Percentiles rank a stretch among this genome's conserved stretches.
These are phyloP conservation scores for Brachylomia viminalis DNA, from an alignment of 2,888 invertebrate genomes.

Conservation along the genomic window DNA sequence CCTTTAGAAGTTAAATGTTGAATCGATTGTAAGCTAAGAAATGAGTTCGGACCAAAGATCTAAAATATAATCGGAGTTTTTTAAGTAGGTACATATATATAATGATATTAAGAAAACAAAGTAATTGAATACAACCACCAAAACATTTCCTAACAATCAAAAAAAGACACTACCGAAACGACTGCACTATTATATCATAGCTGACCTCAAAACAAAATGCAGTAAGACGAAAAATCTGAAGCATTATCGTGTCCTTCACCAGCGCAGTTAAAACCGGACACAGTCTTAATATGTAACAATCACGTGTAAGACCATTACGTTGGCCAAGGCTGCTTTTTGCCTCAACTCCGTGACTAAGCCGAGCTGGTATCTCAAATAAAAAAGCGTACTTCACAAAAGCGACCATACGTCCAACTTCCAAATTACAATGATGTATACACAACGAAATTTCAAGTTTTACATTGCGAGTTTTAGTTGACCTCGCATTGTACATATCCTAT, in stretches of 20 bases:
- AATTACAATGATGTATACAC: conserved; percentile 52
- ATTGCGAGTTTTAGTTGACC: too few species aligned
- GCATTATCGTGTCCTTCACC: conserved; percentile 49
- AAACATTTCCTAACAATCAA: neutral
- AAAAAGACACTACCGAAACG: neutral
- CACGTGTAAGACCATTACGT: conserved; percentile 80
- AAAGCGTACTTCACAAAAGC: conserved; percentile 58
- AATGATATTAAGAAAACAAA: too few species aligned
- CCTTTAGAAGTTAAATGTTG: neutral
- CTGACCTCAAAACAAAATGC: conserved; percentile 15
- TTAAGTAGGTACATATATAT: too few species aligned
- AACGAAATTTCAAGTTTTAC: too few species aligned
- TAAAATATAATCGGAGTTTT: neutral
- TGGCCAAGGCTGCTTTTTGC: conserved; percentile 87
- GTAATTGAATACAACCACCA: too few species aligned
- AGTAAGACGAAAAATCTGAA: conserved; percentile 35
- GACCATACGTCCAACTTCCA: conserved; percentile 50
- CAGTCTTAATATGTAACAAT: conserved; percentile 78
- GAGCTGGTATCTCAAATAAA: conserved; percentile 49
- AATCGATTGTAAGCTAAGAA: neutral
- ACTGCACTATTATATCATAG: neutral
- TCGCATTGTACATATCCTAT: too few species aligned
- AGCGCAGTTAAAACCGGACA: conserved; percentile 72
- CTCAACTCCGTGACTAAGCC: conserved; percentile 82
- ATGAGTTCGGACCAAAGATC: neutral